These are phyloP conservation scores for Andricus quercusramuli DNA, from an alignment of 2,888 invertebrate genomes.

Conservation along the genomic window DNA sequence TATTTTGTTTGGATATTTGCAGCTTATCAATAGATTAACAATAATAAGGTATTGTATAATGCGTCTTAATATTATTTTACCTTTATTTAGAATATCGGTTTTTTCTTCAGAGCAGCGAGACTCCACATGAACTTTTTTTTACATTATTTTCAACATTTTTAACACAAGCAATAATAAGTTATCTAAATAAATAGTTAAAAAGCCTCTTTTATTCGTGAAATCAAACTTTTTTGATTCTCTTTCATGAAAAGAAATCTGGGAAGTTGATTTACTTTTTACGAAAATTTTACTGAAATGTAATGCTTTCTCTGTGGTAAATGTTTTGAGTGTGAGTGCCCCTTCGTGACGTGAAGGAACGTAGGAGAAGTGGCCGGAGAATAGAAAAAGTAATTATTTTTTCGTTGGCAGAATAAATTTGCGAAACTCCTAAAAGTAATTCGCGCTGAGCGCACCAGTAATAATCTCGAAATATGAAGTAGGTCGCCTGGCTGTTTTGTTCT, in stretches of 20 bases:
- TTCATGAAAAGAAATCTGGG: not conserved
- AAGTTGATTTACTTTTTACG: not conserved
- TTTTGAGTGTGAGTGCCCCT: conserved; percentile 8
- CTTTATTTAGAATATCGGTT: not conserved
- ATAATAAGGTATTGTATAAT: not conserved
- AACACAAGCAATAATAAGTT: not conserved
- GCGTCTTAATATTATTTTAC: not conserved
- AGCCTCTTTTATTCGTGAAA: not conserved
- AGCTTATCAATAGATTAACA: not conserved
- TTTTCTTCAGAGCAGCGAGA: not conserved
- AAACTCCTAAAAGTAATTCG: conserved; percentile 54
- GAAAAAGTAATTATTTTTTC: conserved; percentile 26
- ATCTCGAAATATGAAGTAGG: conserved; percentile 59
- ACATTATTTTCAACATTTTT: too few species aligned
- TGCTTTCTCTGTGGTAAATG: not conserved
- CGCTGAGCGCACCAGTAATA: conserved; percentile 47
- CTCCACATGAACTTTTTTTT: too few species aligned
- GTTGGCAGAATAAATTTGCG: conserved; percentile 24
- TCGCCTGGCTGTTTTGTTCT: conserved; percentile 46
- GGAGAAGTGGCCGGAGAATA: conserved; percentile 14
- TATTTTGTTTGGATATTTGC: not conserved
- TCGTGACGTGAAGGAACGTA: conserved; percentile 1
- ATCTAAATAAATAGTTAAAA: not conserved
- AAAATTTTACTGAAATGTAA: not conserved
- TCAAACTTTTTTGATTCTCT: not conserved